These are phyloP conservation scores for Morinoia aosen DNA, from an alignment of 2,888 invertebrate species.

Conservation along the genomic window DNA sequence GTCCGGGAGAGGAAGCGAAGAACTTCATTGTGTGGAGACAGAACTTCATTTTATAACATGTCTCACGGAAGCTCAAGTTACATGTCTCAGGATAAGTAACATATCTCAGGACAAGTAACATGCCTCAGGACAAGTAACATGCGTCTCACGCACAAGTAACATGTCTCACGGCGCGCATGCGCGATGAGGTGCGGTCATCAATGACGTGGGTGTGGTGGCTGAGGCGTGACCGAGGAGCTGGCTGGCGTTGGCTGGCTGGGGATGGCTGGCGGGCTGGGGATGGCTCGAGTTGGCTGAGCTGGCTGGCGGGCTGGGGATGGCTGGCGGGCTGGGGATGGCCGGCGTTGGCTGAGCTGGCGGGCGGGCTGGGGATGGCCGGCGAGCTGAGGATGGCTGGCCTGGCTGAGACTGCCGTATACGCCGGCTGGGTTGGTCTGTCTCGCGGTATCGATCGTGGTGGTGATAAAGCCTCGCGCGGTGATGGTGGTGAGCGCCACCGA, in stretches of 20 bases:
- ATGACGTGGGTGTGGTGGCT: constrained; percentile 48
- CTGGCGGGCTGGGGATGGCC: neutral
- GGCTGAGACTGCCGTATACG: neutral
- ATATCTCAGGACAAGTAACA: too few relatives aligned
- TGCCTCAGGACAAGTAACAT: too few relatives aligned
- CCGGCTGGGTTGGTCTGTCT: constrained; percentile 27
- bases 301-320: neutral
- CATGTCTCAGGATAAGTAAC: too few relatives aligned
- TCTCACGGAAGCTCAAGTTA: too few relatives aligned
- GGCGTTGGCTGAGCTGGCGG: neutral
- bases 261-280: too few relatives aligned
- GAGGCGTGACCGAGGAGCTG: constrained; percentile 38
- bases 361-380: neutral
- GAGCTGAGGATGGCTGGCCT: neutral
- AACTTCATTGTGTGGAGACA: too few relatives aligned
- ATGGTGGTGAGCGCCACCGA: neutral
- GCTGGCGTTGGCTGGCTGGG: neutral
- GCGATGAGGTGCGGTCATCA: too few relatives aligned
- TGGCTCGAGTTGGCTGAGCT: neutral
- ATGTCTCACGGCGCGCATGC: too few relatives aligned
- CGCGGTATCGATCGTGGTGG: constrained; percentile 21
- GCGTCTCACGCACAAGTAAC: too few relatives aligned
- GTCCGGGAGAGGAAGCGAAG: too few relatives aligned
- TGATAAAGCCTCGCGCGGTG: neutral
- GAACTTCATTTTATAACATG: too few relatives aligned